A percentile compares a stretch with the other conserved stretches of the same genome.
phyloP scores from a whole-genome alignment of 2,113 vertebrate species.

The Microtus ochrogaster region DNA sequence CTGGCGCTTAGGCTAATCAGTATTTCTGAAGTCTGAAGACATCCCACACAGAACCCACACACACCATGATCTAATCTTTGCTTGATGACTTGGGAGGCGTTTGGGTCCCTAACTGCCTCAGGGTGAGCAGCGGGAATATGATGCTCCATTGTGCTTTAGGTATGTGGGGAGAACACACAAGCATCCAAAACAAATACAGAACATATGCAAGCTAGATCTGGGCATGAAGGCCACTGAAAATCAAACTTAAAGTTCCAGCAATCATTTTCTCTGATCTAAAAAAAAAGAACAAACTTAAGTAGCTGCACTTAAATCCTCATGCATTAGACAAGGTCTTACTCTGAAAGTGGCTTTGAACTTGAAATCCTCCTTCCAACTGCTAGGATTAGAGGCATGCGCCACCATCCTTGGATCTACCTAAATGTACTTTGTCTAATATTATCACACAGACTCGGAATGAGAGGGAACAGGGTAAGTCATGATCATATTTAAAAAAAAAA shows the following conservation, averaged over 20 bases:
- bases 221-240: background rate
- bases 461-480: background rate
- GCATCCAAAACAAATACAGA: background rate
- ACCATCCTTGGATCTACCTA: background rate
- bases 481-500: background rate
- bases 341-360: background rate
- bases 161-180: background rate
- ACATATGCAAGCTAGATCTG: background rate
- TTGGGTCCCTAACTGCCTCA: background rate
- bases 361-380: background rate
- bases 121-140: background rate
- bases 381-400: background rate
- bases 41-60: background rate
- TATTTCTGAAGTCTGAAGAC: background rate
- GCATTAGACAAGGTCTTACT: background rate
- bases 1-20: background rate
- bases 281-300: background rate
- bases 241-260: background rate
- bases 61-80: background rate
- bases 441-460: background rate
- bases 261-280: constrained; percentile 28
- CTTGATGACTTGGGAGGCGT: background rate
- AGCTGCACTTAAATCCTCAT: background rate
- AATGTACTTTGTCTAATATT: background rate
- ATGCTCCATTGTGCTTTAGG: background rate